These are phyloP conservation scores for Embidobia sp. DNA, from an alignment of 2,888 invertebrate genomes.

Conservation along the genomic window DNA sequence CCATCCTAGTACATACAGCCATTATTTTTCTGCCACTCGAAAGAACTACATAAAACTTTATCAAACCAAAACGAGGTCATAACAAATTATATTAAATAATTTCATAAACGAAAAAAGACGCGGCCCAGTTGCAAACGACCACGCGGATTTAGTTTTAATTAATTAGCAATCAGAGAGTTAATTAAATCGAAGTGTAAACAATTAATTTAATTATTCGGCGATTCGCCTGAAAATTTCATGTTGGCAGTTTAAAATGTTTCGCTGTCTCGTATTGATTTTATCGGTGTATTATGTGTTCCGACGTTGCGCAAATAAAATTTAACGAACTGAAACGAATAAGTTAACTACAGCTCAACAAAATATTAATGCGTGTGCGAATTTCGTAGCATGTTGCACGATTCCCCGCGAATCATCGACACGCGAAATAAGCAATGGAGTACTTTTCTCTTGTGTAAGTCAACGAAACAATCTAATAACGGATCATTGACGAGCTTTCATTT, in stretches of 20 bases:
- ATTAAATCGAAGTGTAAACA: slow-evolving; percentile 22
- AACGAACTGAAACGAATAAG: slow-evolving; percentile 42
- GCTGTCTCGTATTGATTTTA: slow-evolving; percentile 40
- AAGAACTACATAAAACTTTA: slow-evolving; percentile 4
- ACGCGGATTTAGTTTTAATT: not conserved
- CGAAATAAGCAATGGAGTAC: not conserved
- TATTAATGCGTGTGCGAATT: slow-evolving; percentile 29
- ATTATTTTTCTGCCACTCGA: slow-evolving; percentile 40
- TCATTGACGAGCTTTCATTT: slow-evolving; percentile 6
- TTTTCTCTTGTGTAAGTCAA: slow-evolving; percentile 20
- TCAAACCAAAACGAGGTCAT: not conserved
- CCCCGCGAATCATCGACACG: slow-evolving; percentile 20
- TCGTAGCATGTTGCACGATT: slow-evolving; percentile 2
- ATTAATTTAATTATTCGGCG: slow-evolving; percentile 8
- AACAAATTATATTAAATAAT: slow-evolving; percentile 8
- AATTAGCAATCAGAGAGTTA: slow-evolving; percentile 12
- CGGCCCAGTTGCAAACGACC: not conserved
- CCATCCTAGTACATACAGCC: slow-evolving; percentile 57
- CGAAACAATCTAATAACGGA: slow-evolving; percentile 28
- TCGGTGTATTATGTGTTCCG: slow-evolving; percentile 26
- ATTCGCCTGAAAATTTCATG: slow-evolving; percentile 24
- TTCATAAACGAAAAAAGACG: too few species aligned
- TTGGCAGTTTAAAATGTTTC: slow-evolving; percentile 46
- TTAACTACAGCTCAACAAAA: slow-evolving; percentile 41
- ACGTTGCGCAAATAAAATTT: slow-evolving; percentile 41